A percentile compares a stretch with the other conserved stretches of the same genome.
Evolutionary conservation across 2,797 vertebrate genomes (phyloP).

Genomic region (Jordanella pulchra): DNA sequence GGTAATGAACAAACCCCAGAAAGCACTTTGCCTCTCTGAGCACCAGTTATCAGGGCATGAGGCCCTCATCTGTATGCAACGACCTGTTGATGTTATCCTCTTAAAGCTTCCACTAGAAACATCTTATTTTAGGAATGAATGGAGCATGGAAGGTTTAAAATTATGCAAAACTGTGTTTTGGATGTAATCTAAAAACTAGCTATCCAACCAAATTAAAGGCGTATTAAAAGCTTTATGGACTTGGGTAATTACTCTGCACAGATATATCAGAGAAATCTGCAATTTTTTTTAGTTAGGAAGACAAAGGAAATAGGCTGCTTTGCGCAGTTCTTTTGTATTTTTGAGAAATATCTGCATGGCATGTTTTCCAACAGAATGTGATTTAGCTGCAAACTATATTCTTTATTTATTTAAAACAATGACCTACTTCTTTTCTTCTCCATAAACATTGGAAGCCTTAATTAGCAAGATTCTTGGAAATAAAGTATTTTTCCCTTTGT

Average conservation of each 20-base stretch:
- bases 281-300: not conserved
- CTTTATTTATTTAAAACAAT: not conserved
- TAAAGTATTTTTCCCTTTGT: not conserved
- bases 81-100: conserved; percentile 42
- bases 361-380: not conserved
- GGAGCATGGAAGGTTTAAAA: not conserved
- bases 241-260: not conserved
- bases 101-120: conserved; percentile 19
- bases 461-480: not conserved
- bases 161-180: conserved; percentile 10
- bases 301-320: not conserved
- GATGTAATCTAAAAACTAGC: not conserved
- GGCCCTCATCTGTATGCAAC: conserved; percentile 24
- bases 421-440: not conserved
- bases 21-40: conserved; percentile 45
- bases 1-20: conserved; percentile 50
- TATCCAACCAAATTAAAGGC: too few relatives aligned
- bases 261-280: too few relatives aligned
- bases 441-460: not conserved
- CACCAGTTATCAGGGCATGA: conserved; percentile 32
- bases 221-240: not conserved
- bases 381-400: not conserved
- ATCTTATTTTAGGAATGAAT: conserved; percentile 13
- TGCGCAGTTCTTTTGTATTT: not conserved
- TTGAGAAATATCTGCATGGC: not conserved